These are phyloP conservation scores for Thryonomys swinderianus DNA, from an alignment of 2,113 vertebrate genomes.

Conservation along the genomic window DNA sequence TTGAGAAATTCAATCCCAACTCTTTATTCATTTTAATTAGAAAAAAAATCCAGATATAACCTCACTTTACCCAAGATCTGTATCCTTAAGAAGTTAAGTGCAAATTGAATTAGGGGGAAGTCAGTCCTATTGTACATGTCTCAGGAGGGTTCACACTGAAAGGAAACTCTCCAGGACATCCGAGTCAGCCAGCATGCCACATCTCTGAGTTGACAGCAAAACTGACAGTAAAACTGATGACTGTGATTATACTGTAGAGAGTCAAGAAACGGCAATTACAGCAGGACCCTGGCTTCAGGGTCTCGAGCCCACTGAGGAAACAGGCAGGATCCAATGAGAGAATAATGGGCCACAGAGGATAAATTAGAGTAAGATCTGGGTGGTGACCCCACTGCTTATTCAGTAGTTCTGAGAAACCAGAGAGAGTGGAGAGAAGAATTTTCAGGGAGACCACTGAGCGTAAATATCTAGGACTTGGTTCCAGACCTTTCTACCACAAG, in stretches of 20 bases:
- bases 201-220: not conserved
- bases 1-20: not conserved
- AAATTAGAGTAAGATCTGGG: not conserved
- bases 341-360: not conserved
- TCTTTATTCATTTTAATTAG: not conserved
- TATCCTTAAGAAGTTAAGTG: constrained; percentile 34
- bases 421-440: not conserved
- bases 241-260: not conserved
- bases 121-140: not conserved
- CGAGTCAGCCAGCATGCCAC: not conserved
- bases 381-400: not conserved
- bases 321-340: not conserved
- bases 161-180: not conserved
- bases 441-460: not conserved
- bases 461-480: not conserved
- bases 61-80: constrained; percentile 32
- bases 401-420: constrained; percentile 11
- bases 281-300: not conserved
- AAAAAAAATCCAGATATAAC: constrained; percentile 19
- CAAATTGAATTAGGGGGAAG: not conserved
- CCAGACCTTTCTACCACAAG: not conserved
- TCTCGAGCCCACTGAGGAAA: not conserved
- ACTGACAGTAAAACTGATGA: not conserved
- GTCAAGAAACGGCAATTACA: not conserved
- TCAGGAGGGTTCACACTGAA: not conserved